A percentile compares a stretch with the other conserved stretches of the same genome.
Evolutionary conservation across 1,140 invertebrate species (phyloP).

Genomic region (Drosophila sp.): DNA sequence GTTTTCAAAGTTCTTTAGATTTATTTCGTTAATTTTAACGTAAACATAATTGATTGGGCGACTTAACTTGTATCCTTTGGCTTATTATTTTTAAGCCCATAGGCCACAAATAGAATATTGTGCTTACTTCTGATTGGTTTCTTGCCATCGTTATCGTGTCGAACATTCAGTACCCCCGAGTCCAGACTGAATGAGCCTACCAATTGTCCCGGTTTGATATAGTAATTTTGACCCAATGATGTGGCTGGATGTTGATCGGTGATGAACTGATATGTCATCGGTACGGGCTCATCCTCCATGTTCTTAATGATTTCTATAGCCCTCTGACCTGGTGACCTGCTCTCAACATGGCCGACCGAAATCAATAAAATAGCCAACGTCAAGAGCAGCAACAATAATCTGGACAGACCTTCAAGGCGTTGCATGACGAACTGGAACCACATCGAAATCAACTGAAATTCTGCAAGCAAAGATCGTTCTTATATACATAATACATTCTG

Average conservation of each 20-base stretch:
- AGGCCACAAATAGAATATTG: slow-evolving; percentile 68
- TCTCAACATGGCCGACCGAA: not conserved
- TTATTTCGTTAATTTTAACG: no score
- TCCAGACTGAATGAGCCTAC: slow-evolving; percentile 53
- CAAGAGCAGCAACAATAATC: slow-evolving; percentile 8
- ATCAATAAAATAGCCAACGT: slow-evolving; percentile 4
- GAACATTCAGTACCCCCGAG: slow-evolving; percentile 48
- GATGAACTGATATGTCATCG: slow-evolving; percentile 55
- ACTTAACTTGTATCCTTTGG: not conserved
- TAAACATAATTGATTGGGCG: no score
- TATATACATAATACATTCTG: slow-evolving; percentile 3
- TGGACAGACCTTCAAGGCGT: slow-evolving; percentile 4
- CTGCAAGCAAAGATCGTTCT: not conserved
- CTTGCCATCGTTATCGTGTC: slow-evolving; percentile 32
- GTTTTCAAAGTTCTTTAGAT: no score
- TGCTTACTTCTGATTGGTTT: slow-evolving; percentile 56
- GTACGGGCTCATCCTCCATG: slow-evolving; percentile 22
- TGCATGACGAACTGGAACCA: slow-evolving; percentile 7
- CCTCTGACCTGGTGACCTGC: not conserved
- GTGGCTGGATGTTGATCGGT: slow-evolving; percentile 56
- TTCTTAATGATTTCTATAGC: slow-evolving; percentile 42
- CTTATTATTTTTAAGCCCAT: slow-evolving; percentile 14
- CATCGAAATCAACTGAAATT: not conserved
- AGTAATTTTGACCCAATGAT: slow-evolving; percentile 58
- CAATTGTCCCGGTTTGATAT: slow-evolving; percentile 65